A percentile compares a stretch with the other conserved stretches of the same genome.
Conservation (phyloP, 2,797 vertebrate genomes). For the Parauchenoglanis punctatus region DNA sequence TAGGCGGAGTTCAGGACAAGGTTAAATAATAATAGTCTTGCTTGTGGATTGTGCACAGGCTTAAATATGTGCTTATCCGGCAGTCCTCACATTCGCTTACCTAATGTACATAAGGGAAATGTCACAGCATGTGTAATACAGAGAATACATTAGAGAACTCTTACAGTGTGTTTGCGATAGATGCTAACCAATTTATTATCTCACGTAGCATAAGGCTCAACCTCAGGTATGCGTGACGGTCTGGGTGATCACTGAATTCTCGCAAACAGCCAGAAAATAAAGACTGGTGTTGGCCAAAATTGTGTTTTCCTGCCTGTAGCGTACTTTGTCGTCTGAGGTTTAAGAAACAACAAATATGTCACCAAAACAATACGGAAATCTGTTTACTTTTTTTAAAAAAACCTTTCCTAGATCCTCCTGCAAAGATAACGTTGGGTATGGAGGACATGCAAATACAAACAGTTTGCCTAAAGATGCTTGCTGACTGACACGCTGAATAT, state of each 20-base stretch:
- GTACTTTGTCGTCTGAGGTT: neutral
- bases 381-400: neutral
- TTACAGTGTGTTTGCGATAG: neutral
- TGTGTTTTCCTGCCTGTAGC: neutral
- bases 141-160: neutral
- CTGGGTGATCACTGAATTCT: neutral
- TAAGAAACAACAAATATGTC: neutral
- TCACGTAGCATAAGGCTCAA: no score
- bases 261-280: neutral
- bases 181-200: neutral
- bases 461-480: neutral
- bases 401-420: neutral
- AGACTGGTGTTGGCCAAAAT: neutral
- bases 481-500: no score
- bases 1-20: constrained; percentile 13
- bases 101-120: constrained; percentile 31
- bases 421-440: neutral
- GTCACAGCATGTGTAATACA: constrained; percentile 1
- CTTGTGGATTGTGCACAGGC: neutral
- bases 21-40: constrained; percentile 25
- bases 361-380: neutral
- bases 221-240: neutral
- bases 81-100: neutral
- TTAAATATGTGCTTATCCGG: neutral
- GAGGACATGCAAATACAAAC: neutral